phyloP scores from a whole-genome alignment of 1,140 invertebrate genomes.

The Archivesica marissinica region DNA sequence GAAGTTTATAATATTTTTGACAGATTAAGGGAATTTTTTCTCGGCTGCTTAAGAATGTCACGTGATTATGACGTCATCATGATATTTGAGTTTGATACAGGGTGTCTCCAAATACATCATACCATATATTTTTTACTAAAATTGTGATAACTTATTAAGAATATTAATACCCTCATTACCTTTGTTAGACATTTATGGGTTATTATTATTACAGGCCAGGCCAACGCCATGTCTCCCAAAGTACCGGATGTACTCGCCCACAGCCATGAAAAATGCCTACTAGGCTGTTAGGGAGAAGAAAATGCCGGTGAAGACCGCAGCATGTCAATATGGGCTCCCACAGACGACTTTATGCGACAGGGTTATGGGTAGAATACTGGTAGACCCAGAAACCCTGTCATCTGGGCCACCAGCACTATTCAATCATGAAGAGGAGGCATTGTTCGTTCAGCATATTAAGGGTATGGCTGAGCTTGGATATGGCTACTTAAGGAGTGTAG shows the following conservation, averaged over 20 bases:
- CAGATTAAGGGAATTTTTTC: background rate
- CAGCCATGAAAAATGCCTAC: background rate
- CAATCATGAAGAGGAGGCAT: background rate
- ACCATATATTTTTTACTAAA: background rate
- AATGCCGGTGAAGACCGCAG: too few relatives aligned
- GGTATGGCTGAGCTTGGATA: too few relatives aligned
- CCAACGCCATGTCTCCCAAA: background rate
- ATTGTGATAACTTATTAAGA: too few relatives aligned
- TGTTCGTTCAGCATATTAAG: constrained; percentile 34
- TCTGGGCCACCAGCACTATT: background rate
- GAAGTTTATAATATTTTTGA: background rate
- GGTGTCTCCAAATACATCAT: background rate
- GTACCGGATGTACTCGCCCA: background rate
- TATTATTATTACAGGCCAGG: too few relatives aligned
- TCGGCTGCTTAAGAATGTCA: background rate
- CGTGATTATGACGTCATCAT: background rate
- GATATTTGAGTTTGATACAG: too few relatives aligned
- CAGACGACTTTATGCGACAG: background rate
- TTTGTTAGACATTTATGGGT: background rate
- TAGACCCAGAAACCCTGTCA: background rate
- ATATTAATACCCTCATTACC: too few relatives aligned
- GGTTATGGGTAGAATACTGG: background rate
- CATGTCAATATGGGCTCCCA: background rate
- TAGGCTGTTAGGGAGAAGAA: background rate
- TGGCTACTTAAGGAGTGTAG: constrained; percentile 10